A percentile compares a stretch with the other conserved stretches of the same genome.
These are phyloP conservation scores for Polydrusus tereticollis DNA, from an alignment of 2,888 invertebrate genomes.

Conservation along the genomic window DNA sequence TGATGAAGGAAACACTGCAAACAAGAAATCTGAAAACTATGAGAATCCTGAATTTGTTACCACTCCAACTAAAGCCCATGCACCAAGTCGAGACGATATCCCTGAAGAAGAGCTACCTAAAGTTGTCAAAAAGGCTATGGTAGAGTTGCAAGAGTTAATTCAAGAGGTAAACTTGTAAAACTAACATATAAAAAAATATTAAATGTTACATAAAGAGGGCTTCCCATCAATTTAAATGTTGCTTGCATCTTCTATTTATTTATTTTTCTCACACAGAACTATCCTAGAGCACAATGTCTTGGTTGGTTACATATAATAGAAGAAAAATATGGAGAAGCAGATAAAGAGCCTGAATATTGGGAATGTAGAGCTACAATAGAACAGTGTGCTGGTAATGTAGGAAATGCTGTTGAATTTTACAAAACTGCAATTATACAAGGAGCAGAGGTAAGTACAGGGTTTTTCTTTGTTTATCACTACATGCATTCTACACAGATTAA, in stretches of 20 bases:
- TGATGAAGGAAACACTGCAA: slow-evolving; percentile 71
- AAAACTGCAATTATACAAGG: slow-evolving; percentile 73
- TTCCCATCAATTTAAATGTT: no score
- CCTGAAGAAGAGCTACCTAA: slow-evolving; percentile 61
- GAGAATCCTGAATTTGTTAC: slow-evolving; percentile 50
- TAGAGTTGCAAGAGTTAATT: slow-evolving; percentile 70
- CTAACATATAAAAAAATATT: no score
- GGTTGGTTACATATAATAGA: slow-evolving; percentile 71
- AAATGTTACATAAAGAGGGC: no score
- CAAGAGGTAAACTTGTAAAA: no score
- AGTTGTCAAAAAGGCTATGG: slow-evolving; percentile 68
- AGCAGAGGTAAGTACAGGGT: slow-evolving; percentile 70
- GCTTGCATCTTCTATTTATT: slow-evolving; percentile 23
- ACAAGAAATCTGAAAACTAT: slow-evolving; percentile 64
- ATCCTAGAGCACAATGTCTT: slow-evolving; percentile 71
- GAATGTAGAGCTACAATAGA: slow-evolving; percentile 73
- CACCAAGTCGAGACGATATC: slow-evolving; percentile 62
- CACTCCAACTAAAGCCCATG: background rate
- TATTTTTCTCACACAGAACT: no score
- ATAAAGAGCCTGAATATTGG: slow-evolving; percentile 71
- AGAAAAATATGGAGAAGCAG: slow-evolving; percentile 65
- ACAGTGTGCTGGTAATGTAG: slow-evolving; percentile 70
- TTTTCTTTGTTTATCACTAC: no score
- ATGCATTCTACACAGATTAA: no score
- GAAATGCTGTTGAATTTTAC: slow-evolving; percentile 72